phyloP scores from a whole-genome alignment of 2,888 invertebrate genomes.

The Tethea ocularis region DNA sequence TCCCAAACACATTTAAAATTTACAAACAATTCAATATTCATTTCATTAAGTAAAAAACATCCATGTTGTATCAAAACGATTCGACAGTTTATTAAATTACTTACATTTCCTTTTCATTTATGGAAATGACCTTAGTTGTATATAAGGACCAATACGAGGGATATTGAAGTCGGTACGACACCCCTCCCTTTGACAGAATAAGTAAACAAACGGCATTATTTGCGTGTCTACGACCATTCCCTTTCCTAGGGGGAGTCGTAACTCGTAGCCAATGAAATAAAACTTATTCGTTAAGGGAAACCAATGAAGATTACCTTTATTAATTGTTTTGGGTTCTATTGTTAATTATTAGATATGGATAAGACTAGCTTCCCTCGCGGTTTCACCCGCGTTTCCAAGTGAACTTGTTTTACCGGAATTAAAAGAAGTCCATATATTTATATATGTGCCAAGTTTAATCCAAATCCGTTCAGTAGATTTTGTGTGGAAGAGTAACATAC shows the following conservation, averaged over 20 bases:
- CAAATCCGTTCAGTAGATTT: no score
- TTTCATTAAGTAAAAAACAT: not conserved
- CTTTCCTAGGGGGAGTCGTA: not conserved
- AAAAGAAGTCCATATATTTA: no score
- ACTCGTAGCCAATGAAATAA: conserved; percentile 2
- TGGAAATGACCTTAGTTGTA: not conserved
- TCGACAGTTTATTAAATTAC: not conserved
- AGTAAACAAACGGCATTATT: conserved; percentile 4
- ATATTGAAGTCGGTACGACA: not conserved
- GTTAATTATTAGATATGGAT: not conserved
- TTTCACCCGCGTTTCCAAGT: no score
- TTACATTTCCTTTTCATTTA: not conserved
- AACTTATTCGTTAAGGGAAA: conserved; percentile 1
- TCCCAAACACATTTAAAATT: no score
- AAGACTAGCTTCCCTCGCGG: not conserved
- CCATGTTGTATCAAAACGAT: not conserved
- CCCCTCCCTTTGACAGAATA: not conserved
- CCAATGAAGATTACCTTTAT: not conserved
- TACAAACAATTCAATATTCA: not conserved
- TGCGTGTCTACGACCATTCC: not conserved
- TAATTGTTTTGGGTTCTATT: not conserved
- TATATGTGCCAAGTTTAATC: no score
- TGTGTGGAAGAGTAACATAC: no score
- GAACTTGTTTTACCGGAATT: no score
- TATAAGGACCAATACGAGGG: not conserved